These are phyloP conservation scores for Denticeps clupeoides DNA, from an alignment of 2,797 vertebrate genomes.

Conservation along the genomic window DNA sequence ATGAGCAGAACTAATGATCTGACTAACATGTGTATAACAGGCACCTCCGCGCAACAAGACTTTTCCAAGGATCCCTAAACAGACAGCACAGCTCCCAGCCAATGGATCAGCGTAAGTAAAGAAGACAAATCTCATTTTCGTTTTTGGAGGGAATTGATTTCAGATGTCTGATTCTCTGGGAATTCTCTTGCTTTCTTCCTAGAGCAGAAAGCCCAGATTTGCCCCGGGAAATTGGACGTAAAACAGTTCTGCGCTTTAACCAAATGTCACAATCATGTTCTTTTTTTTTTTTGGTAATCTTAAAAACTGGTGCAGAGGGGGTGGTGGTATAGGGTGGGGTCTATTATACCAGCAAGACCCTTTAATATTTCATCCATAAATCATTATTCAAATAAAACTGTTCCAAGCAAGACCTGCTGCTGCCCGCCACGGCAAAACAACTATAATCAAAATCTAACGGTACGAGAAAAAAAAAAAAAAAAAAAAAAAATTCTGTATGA, in stretches of 20 bases:
- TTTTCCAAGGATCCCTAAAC: too few species aligned
- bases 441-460: slow-evolving; percentile 2
- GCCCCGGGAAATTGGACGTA: slow-evolving; percentile 30
- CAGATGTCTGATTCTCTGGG: slow-evolving; percentile 42
- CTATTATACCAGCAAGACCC: slow-evolving; percentile 1
- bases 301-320: slow-evolving; percentile 3
- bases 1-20: too few species aligned
- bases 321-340: too few species aligned
- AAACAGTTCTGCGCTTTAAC: slow-evolving; percentile 15
- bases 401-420: too few species aligned
- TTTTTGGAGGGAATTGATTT: slow-evolving; percentile 53
- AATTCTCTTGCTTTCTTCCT: too few species aligned
- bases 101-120: slow-evolving; percentile 66
- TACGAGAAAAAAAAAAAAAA: neutral
- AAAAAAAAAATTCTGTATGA: neutral
- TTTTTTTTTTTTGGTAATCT: slow-evolving; percentile 44
- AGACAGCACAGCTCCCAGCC: too few species aligned
- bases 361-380: neutral
- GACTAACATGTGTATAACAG: too few species aligned
- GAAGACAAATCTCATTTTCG: slow-evolving; percentile 72
- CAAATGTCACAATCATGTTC: slow-evolving; percentile 16
- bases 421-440: slow-evolving; percentile 1
- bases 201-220: too few species aligned
- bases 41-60: too few species aligned
- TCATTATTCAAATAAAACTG: neutral